Base-by-base conservation (phyloP, 2,113 vertebrate species). In the Caloenas nicobarica region DNA sequence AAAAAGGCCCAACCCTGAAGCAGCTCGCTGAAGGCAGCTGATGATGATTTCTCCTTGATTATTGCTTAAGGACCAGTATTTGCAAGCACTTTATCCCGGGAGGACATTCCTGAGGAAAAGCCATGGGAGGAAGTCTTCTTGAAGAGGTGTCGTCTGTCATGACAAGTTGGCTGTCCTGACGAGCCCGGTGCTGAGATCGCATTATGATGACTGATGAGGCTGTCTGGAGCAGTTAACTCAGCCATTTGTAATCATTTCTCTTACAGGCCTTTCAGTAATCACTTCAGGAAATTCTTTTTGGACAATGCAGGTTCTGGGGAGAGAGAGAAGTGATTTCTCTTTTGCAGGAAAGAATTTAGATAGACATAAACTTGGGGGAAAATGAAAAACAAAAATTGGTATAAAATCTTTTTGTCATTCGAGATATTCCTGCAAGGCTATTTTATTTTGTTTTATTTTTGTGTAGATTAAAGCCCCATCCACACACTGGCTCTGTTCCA, bases 221-320 rank as follows among this genome's bases (percentile, higher is more conserved):
- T 34, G 16, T n/a, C 36, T 4, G 10, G 15, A 91, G 80, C 94
- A 95, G 96, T 97, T 97, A 98, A 90, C 95, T 91, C 81, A 62
- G 85, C 95, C 96, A 94, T 98, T 97, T 97, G 94, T 97, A 97
- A 97, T 97, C 80, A 97, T 97, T 98, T 96, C 96, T 97, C 86
- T 92, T 95, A 89, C 69, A 82, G 91, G 61, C 77, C 71, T 95
- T 93, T 96, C 36, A 16, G 28, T 96, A 96, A 97, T 95, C 95
- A 95, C 86, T 94, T 94, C 42, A 54, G 91, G 88, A 97, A 96
- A 96, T 95, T 89, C 73, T 94, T 95, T 97, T 95, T 74, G 74
- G 95, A 84, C 68, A 90, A 74, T 12, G 29, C 64, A 84, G 46
- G 42, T 85, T 93, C 91, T 74, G 13, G 9, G 28, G 29, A 13